A percentile compares a stretch with the other conserved stretches of the same genome.
Conservation (phyloP, 2,888 invertebrate genomes). For the Pseudococcus viburni region DNA sequence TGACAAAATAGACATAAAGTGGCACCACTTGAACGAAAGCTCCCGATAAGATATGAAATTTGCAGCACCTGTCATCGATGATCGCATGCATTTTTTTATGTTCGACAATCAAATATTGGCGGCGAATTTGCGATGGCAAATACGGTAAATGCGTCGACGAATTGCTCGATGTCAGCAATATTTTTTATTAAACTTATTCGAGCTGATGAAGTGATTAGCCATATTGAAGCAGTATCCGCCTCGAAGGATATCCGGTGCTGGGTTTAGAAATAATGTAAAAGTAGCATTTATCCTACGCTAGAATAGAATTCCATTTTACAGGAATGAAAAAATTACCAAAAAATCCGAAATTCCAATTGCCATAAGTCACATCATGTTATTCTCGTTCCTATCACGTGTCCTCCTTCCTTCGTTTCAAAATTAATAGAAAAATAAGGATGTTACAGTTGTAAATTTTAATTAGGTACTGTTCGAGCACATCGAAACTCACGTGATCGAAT, state of each 20-base stretch:
- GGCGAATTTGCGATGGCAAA: background rate
- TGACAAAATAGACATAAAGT: background rate
- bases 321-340: background rate
- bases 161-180: background rate
- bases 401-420: background rate
- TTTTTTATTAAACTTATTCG: background rate
- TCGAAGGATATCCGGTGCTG: background rate
- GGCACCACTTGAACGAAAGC: background rate
- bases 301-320: background rate
- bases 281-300: no score
- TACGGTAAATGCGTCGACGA: background rate
- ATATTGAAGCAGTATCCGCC: background rate
- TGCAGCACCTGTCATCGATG: slow-evolving; percentile 7
- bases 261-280: no score
- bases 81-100: background rate
- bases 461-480: background rate
- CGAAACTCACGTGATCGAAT: background rate
- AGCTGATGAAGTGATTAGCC: background rate
- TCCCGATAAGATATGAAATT: background rate
- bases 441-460: background rate
- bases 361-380: background rate
- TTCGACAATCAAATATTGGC: background rate
- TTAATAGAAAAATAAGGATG: background rate
- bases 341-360: no score
- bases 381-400: background rate